Percentiles rank a stretch among this genome's conserved stretches.
phyloP scores from a whole-genome alignment of 2,797 vertebrate species.

The Mergus octosetaceus region DNA sequence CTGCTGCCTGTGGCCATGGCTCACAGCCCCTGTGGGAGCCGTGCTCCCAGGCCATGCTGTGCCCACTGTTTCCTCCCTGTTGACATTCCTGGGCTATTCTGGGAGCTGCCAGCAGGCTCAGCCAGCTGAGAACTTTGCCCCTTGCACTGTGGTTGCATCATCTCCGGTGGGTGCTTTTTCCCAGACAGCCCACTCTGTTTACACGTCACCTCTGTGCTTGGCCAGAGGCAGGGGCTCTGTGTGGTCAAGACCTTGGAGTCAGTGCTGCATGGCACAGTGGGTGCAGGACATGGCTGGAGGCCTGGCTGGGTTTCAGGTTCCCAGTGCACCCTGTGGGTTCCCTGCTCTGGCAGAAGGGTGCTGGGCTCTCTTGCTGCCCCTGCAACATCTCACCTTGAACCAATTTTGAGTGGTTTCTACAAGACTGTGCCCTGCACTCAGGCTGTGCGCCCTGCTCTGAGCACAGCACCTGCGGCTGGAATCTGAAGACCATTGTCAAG shows the following conservation, averaged over 20 bases:
- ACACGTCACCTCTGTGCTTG: constrained; percentile 55
- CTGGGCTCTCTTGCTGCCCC: background rate
- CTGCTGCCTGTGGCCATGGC: background rate
- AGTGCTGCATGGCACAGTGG: background rate
- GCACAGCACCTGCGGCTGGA: background rate
- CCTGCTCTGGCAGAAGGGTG: background rate
- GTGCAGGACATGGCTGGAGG: background rate
- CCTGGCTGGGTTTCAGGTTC: constrained; percentile 9
- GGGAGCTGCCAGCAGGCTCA: constrained; percentile 60
- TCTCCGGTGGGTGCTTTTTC: constrained; percentile 59
- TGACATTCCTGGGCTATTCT: constrained; percentile 73
- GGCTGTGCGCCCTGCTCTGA: rapidly evolving
- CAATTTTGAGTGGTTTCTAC: rapidly evolving
- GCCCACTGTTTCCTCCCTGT: constrained; percentile 30
- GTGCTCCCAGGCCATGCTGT: background rate
- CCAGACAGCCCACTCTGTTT: constrained; percentile 69
- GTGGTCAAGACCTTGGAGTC: constrained; percentile 49
- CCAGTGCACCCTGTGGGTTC: background rate
- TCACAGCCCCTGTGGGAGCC: background rate
- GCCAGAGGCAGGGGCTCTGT: constrained; percentile 24
- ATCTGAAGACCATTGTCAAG: rapidly evolving
- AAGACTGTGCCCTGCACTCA: background rate
- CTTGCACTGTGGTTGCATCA: constrained; percentile 44
- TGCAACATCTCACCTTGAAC: rapidly evolving
- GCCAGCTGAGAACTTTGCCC: constrained; percentile 53